A percentile compares a stretch with the other conserved stretches of the same genome.
Evolutionary conservation across 2,888 invertebrate species (phyloP).

Genomic region (Elysia crispata): DNA sequence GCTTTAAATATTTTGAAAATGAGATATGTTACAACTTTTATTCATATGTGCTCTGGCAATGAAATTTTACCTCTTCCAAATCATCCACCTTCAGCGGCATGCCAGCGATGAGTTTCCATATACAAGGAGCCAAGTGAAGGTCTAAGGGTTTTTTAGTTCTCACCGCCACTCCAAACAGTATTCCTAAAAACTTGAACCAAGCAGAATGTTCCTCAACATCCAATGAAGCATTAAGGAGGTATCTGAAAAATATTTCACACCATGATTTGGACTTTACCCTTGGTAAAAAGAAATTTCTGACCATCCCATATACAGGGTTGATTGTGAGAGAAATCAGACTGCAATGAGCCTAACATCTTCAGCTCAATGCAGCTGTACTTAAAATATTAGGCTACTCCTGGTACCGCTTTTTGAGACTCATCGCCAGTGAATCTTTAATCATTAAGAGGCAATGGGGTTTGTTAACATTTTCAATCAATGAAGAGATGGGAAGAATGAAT

Average conservation of each 20-base stretch:
- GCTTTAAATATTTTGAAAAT: not conserved
- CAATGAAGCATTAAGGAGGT: conserved; percentile 81
- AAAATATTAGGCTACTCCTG: too few species aligned
- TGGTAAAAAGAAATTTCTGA: too few species aligned
- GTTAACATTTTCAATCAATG: too few species aligned
- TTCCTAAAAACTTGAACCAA: conserved; percentile 83
- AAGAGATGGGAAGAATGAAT: too few species aligned
- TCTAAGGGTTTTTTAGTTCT: conserved; percentile 84
- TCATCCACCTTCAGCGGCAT: conserved; percentile 82
- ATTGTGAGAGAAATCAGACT: too few species aligned
- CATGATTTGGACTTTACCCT: too few species aligned
- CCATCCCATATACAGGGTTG: too few species aligned
- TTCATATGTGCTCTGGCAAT: not conserved
- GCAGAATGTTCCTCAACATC: conserved; percentile 80
- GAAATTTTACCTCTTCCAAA: conserved; percentile 80
- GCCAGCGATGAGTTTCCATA: conserved; percentile 83
- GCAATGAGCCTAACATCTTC: too few species aligned
- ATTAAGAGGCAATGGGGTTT: too few species aligned
- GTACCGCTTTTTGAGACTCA: too few species aligned
- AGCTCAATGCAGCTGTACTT: too few species aligned
- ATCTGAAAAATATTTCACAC: conserved; percentile 67
- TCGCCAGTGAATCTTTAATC: too few species aligned
- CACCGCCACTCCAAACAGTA: conserved; percentile 83
- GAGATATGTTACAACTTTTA: not conserved
- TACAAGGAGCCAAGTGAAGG: conserved; percentile 81